Evolutionary conservation across 2,888 invertebrate genomes (phyloP).

Genomic region (Andrena marginata): DNA sequence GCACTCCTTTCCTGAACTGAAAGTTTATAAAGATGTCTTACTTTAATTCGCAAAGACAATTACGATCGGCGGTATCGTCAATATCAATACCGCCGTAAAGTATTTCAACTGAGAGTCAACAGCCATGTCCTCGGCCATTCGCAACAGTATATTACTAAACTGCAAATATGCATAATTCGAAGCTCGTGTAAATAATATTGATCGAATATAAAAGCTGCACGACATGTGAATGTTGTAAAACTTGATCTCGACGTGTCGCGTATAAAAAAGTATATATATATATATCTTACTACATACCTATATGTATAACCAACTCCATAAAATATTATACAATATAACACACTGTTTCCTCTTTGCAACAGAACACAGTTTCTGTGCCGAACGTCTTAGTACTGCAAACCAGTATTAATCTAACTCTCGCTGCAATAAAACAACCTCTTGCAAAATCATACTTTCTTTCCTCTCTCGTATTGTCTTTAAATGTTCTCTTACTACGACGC

Average conservation of each 20-base stretch:
- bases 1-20: constrained; percentile 37
- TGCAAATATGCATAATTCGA: constrained; percentile 50
- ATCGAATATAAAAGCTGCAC: constrained; percentile 52
- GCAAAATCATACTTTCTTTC: constrained; percentile 64
- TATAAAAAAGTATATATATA: constrained; percentile 44
- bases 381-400: constrained; percentile 56
- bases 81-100: constrained; percentile 53
- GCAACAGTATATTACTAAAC: constrained; percentile 42
- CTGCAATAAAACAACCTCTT: constrained; percentile 59
- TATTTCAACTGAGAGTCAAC: constrained; percentile 47
- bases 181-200: constrained; percentile 54
- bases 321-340: constrained; percentile 64
- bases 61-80: constrained; percentile 40
- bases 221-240: constrained; percentile 51
- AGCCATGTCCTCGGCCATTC: constrained; percentile 47
- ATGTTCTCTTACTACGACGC: constrained; percentile 52
- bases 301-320: constrained; percentile 63
- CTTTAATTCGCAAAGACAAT: constrained; percentile 37
- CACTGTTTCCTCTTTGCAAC: constrained; percentile 52
- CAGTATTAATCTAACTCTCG: constrained; percentile 62
- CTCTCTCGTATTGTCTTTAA: constrained; percentile 68
- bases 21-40: constrained; percentile 44
- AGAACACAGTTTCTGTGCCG: constrained; percentile 47
- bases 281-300: constrained; percentile 61
- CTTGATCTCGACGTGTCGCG: constrained; percentile 41